These are phyloP conservation scores for Antennarius maculatus DNA, from an alignment of 2,797 vertebrate species.

Conservation along the genomic window DNA sequence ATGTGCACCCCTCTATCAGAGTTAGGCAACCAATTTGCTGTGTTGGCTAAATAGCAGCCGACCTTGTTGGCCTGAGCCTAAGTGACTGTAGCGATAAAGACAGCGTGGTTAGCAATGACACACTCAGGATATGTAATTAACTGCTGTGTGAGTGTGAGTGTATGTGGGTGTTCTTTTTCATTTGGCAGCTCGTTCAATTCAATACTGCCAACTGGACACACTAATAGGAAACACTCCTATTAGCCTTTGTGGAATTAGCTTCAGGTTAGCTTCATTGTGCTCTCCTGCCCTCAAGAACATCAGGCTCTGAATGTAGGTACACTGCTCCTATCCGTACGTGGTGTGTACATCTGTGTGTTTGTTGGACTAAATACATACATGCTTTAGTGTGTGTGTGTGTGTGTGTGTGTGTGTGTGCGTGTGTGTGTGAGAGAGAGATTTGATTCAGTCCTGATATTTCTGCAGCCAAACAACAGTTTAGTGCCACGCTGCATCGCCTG, in stretches of 20 bases:
- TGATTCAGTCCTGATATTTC: slow-evolving; percentile 31
- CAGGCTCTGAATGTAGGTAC: neutral
- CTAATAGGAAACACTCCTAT: slow-evolving; percentile 40
- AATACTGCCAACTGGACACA: slow-evolving; percentile 42
- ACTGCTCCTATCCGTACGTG: neutral
- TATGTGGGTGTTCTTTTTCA: slow-evolving; percentile 27
- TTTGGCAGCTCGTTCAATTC: slow-evolving; percentile 50
- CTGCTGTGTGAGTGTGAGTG: slow-evolving; percentile 26
- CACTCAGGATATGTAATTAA: slow-evolving; percentile 67
- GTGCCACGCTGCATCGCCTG: slow-evolving; percentile 40
- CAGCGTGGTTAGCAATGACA: slow-evolving; percentile 63
- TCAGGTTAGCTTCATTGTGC: slow-evolving; percentile 16
- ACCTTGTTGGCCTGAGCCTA: slow-evolving; percentile 62
- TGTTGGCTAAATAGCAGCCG: slow-evolving; percentile 65
- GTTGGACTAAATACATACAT: neutral
- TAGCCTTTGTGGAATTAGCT: slow-evolving; percentile 42
- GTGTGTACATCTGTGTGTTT: neutral
- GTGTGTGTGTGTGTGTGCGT: neutral
- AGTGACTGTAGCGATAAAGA: slow-evolving; percentile 73
- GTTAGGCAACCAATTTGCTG: slow-evolving; percentile 64
- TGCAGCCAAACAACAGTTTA: slow-evolving; percentile 53
- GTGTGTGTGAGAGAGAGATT: slow-evolving; percentile 9
- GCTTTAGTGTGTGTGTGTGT: neutral
- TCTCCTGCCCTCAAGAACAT: neutral
- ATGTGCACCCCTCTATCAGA: slow-evolving; percentile 49